A percentile compares a stretch with the other conserved stretches of the same genome.
phyloP scores from a whole-genome alignment of 2,113 vertebrate genomes.

The Psophia crepitans region DNA sequence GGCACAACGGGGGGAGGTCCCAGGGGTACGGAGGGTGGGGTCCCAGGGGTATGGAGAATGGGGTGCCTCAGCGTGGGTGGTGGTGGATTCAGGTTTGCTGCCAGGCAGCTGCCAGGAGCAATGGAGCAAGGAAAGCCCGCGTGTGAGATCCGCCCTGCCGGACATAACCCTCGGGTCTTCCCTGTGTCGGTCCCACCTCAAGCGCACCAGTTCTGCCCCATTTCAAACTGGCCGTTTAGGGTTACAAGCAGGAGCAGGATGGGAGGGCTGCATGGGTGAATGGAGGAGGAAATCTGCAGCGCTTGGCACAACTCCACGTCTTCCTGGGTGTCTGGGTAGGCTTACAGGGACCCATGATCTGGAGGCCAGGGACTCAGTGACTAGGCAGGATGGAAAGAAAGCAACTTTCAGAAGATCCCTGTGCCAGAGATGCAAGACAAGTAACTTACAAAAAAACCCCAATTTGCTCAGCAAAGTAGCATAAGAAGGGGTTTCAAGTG shows the following conservation, averaged over 20 bases:
- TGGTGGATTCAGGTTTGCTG: background rate
- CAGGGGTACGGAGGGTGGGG: background rate
- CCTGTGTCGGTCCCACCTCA: background rate
- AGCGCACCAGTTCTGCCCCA: background rate
- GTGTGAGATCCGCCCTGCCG: fast-evolving
- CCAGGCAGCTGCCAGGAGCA: background rate
- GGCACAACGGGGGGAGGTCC: background rate
- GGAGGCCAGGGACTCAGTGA: background rate
- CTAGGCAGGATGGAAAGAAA: background rate
- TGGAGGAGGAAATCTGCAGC: background rate
- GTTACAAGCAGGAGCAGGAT: background rate
- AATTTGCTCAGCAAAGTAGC: background rate
- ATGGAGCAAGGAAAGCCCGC: background rate
- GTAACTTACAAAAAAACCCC: background rate
- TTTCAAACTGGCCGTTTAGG: background rate
- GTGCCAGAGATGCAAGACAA: background rate
- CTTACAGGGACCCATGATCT: background rate
- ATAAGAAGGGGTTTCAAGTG: background rate
- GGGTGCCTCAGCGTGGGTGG: background rate
- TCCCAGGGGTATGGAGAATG: background rate
- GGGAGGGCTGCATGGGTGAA: background rate
- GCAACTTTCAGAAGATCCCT: background rate
- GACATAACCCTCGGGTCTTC: background rate
- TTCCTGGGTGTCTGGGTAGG: background rate
- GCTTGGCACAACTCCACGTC: background rate